Evolutionary conservation across 2,113 vertebrate species (phyloP).

Genomic region (Osmerus mordax): DNA sequence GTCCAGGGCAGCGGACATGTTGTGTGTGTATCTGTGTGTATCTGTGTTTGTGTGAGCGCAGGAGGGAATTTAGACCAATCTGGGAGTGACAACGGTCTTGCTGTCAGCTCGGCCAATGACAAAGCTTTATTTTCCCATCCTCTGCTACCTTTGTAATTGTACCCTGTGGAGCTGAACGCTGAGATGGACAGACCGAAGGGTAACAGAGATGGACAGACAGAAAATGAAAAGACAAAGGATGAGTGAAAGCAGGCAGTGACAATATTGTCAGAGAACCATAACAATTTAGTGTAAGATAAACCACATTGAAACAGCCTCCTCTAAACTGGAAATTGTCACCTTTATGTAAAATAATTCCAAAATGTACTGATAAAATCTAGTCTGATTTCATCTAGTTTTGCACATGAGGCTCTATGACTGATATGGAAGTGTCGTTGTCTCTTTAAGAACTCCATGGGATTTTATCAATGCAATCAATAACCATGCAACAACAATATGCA

Average conservation of each 20-base stretch:
- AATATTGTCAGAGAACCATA: too few relatives aligned
- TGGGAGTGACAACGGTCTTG: constrained; percentile 66
- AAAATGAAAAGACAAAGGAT: constrained; percentile 44
- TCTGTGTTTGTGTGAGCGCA: constrained; percentile 45
- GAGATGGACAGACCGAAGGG: constrained; percentile 53
- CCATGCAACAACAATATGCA: constrained; percentile 76
- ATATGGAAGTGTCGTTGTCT: constrained; percentile 66
- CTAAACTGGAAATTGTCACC: constrained; percentile 12
- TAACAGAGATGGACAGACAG: constrained; percentile 57
- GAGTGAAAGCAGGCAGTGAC: constrained; percentile 3
- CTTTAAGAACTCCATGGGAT: constrained; percentile 71
- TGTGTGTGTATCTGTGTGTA: constrained; percentile 45
- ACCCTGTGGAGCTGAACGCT: constrained; percentile 64
- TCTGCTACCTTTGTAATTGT: constrained; percentile 63
- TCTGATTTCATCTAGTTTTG: not conserved
- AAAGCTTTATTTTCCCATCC: constrained; percentile 74
- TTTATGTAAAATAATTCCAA: constrained; percentile 29
- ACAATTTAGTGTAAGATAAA: too few relatives aligned
- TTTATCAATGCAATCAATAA: constrained; percentile 77
- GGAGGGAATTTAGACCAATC: constrained; percentile 56
- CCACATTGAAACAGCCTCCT: too few relatives aligned
- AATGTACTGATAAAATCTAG: not conserved
- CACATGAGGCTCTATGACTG: not conserved
- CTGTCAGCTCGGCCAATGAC: constrained; percentile 72
- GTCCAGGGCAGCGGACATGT: constrained; percentile 79